Percentiles rank a stretch among this genome's conserved stretches.
phyloP scores from a whole-genome alignment of 2,113 vertebrate species.

The Nipponia nippon region DNA sequence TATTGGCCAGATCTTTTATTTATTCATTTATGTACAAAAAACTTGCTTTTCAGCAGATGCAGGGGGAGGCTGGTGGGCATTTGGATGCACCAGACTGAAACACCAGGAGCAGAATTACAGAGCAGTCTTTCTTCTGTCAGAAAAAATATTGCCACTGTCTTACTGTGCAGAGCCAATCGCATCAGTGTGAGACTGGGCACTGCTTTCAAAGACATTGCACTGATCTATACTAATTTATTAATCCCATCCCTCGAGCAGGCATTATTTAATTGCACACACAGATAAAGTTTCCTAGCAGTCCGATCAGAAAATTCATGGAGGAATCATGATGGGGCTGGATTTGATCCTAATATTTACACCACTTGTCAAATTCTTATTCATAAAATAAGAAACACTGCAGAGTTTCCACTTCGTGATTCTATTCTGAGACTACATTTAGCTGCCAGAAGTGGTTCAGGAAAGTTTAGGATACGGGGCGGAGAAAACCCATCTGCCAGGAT shows the following conservation, averaged over 20 bases:
- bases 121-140: slow-evolving; percentile 1
- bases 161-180: neutral
- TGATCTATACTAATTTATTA: neutral
- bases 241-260: neutral
- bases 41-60: neutral
- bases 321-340: neutral
- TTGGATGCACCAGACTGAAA: neutral
- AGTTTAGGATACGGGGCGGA: neutral
- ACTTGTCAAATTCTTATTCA: neutral
- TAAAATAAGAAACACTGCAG: neutral
- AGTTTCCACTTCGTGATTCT: neutral
- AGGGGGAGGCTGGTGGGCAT: neutral
- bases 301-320: neutral
- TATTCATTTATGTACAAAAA: neutral
- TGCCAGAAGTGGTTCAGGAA: neutral
- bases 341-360: neutral
- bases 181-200: neutral
- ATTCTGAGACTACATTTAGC: neutral
- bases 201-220: neutral
- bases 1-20: neutral
- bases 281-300: neutral
- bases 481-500: neutral
- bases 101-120: neutral
- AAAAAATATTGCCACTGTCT: neutral
- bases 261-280: neutral